These are phyloP conservation scores for Palythoa grandis DNA, from an alignment of 92 coral and sea anemone species.

Conservation along the genomic window DNA sequence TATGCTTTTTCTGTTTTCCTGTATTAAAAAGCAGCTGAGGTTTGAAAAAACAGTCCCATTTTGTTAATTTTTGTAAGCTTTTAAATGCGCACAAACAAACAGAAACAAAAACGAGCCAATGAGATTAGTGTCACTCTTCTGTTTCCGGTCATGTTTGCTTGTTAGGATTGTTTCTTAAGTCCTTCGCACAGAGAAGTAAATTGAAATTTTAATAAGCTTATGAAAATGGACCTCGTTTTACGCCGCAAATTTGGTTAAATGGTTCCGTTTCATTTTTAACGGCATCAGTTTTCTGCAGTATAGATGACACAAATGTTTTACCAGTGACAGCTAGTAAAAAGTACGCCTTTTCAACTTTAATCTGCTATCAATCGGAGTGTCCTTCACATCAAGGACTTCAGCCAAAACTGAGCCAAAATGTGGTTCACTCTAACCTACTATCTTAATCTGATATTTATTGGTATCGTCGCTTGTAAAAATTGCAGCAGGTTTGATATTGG, in stretches of 20 bases:
- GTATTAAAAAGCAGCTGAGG: neutral
- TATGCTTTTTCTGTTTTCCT: neutral
- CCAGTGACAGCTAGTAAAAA: neutral
- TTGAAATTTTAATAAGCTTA: conserved; percentile 9
- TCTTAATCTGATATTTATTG: neutral
- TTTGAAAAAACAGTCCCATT: conserved; percentile 3
- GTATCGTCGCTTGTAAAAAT: neutral
- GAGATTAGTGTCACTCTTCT: neutral
- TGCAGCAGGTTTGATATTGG: conserved; percentile 17
- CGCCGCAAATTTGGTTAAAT: neutral
- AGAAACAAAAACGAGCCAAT: conserved; percentile 32
- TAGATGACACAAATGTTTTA: neutral
- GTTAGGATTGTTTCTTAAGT: neutral
- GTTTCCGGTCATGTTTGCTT: conserved; percentile 41
- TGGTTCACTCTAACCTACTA: neutral
- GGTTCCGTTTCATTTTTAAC: neutral
- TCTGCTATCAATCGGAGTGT: neutral
- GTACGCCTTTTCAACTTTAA: neutral
- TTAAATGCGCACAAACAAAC: conserved; percentile 10
- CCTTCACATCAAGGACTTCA: neutral
- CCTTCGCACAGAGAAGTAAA: neutral
- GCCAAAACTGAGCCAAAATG: conserved; percentile 4
- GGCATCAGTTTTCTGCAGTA: neutral
- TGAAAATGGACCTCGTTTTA: neutral
- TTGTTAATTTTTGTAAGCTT: neutral